Evolutionary conservation across 2,113 vertebrate genomes (phyloP).

Genomic region (Epinephelus moara): DNA sequence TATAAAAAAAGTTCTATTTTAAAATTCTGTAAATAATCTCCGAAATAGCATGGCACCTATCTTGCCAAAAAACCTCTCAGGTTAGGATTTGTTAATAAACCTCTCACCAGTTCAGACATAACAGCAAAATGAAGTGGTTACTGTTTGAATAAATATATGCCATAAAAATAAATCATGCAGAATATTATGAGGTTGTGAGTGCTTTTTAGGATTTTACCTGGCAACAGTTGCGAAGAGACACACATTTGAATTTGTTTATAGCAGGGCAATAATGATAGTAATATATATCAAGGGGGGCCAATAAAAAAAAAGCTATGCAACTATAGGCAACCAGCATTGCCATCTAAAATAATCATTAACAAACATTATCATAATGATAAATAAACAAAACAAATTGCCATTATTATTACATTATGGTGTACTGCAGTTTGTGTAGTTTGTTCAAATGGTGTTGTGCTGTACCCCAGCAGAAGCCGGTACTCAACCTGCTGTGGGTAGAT

Average conservation of each 20-base stretch:
- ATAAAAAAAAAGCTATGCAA: too few species aligned
- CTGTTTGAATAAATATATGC: not conserved
- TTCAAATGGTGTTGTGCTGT: too few species aligned
- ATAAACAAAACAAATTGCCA: too few species aligned
- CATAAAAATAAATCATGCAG: constrained; percentile 14
- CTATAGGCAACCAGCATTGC: too few species aligned
- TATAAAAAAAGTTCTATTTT: not conserved
- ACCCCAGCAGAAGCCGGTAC: too few species aligned
- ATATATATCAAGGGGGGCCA: too few species aligned
- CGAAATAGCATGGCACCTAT: not conserved
- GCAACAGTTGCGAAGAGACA: not conserved
- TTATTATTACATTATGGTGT: too few species aligned
- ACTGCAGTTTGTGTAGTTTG: too few species aligned
- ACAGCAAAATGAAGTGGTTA: constrained; percentile 1
- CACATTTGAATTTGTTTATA: not conserved
- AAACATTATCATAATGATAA: too few species aligned
- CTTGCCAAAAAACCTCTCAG: not conserved
- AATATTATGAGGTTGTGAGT: not conserved
- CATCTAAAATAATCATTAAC: too few species aligned
- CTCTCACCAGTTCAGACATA: not conserved
- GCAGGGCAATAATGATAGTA: too few species aligned
- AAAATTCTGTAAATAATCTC: constrained; percentile 31
- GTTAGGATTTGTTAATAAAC: not conserved
- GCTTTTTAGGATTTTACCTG: not conserved
- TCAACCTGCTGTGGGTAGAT: too few species aligned